These are phyloP conservation scores for Harpalus rubripes DNA, from an alignment of 2,888 invertebrate genomes.

Conservation along the genomic window DNA sequence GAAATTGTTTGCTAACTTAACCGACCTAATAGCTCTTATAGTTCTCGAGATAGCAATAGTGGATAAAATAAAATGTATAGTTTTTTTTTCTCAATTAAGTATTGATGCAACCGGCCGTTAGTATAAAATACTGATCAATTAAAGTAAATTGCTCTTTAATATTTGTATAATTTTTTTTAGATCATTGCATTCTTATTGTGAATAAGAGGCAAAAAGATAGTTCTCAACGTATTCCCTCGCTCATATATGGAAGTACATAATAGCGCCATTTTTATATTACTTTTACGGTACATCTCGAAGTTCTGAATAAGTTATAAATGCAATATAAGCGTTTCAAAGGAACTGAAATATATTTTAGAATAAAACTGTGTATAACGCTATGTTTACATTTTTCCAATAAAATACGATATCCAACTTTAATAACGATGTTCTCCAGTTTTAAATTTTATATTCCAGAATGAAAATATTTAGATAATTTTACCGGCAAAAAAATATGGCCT, in stretches of 20 bases:
- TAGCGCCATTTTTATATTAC: constrained; percentile 6
- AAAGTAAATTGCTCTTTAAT: too few relatives aligned
- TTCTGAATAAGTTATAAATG: constrained; percentile 28
- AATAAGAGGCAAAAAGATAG: background rate
- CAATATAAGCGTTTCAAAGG: constrained; percentile 39
- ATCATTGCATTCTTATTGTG: background rate
- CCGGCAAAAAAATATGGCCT: background rate
- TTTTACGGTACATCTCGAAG: constrained; percentile 14
- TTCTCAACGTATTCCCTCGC: too few relatives aligned
- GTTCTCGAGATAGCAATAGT: too few relatives aligned
- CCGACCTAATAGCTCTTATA: too few relatives aligned
- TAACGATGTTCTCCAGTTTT: background rate
- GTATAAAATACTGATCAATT: too few relatives aligned
- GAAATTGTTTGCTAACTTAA: too few relatives aligned
- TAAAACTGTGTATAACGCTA: background rate
- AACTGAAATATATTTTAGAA: constrained; percentile 11
- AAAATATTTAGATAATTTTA: constrained; percentile 30
- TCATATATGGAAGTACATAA: constrained; percentile 12
- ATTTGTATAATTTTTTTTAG: too few relatives aligned
- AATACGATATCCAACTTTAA: constrained; percentile 12
- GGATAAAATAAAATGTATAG: too few relatives aligned
- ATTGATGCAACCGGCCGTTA: too few relatives aligned
- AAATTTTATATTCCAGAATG: constrained; percentile 24
- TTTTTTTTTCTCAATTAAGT: too few relatives aligned
- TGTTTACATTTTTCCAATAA: constrained; percentile 29